Percentiles rank a stretch among this genome's conserved stretches.
phyloP scores from a whole-genome alignment of 2,888 invertebrate genomes.

The Hypselothyrea guttata region DNA sequence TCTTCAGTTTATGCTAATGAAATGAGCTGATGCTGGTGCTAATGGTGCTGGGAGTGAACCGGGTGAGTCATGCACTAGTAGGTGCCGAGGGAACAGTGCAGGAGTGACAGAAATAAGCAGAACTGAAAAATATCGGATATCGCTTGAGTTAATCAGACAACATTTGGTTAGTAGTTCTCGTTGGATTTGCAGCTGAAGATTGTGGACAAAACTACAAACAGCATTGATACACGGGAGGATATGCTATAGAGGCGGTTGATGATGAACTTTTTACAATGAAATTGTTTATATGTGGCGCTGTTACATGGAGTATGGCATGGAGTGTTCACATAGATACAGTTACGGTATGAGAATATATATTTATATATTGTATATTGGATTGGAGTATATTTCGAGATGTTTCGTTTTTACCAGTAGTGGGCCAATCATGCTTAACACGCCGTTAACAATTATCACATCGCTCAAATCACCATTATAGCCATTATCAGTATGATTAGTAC shows the following conservation, averaged over 20 bases:
- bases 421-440: slow-evolving; percentile 82
- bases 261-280: slow-evolving; percentile 51
- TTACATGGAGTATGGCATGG: slow-evolving; percentile 28
- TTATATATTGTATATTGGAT: slow-evolving; percentile 38
- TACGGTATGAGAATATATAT: slow-evolving; percentile 14
- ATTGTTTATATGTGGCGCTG: slow-evolving; percentile 23
- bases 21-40: background rate
- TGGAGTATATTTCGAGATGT: slow-evolving; percentile 49
- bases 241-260: slow-evolving; percentile 16
- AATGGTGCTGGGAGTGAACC: background rate
- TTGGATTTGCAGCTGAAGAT: too few species aligned
- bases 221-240: slow-evolving; percentile 2
- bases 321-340: slow-evolving; percentile 36
- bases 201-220: slow-evolving; percentile 18
- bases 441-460: slow-evolving; percentile 75
- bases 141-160: too few species aligned
- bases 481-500: slow-evolving; percentile 25
- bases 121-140: slow-evolving; percentile 14
- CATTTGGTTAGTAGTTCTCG: too few species aligned
- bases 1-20: background rate
- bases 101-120: too few species aligned
- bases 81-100: slow-evolving; percentile 34
- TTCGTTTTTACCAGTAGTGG: slow-evolving; percentile 81
- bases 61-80: slow-evolving; percentile 42
- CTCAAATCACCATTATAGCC: slow-evolving; percentile 65